Evolutionary conservation across 37 sponge, comb jelly and placozoan species (phyloP).

Genomic region (Crambe crambe): DNA sequence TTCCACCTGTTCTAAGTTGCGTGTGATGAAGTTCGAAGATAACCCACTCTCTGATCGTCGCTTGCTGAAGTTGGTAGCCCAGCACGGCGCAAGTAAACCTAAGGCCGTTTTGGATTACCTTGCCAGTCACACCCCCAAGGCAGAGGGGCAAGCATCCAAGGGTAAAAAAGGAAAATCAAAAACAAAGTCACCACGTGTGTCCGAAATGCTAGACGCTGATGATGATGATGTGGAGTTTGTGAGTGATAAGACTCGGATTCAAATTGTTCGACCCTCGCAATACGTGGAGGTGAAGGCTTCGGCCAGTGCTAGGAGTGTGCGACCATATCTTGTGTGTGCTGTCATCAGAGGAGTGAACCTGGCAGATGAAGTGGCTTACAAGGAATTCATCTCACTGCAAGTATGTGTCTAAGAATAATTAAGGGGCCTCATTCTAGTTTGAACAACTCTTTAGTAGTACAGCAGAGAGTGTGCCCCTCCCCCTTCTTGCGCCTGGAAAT

Average conservation of each 20-base stretch:
- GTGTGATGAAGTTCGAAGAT: slow-evolving; percentile 56
- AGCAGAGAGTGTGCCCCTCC: not conserved
- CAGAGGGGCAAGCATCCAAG: not conserved
- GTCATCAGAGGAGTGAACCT: slow-evolving; percentile 71
- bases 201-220: slow-evolving; percentile 29
- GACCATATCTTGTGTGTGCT: slow-evolving; percentile 82
- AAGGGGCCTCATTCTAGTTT: not conserved
- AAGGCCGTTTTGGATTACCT: slow-evolving; percentile 88
- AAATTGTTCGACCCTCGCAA: slow-evolving; percentile 29
- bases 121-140: slow-evolving; percentile 17
- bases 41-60: slow-evolving; percentile 82
- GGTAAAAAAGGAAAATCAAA: slow-evolving; percentile 41
- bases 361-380: slow-evolving; percentile 22
- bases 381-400: slow-evolving; percentile 81
- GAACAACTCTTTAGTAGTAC: not conserved
- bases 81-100: slow-evolving; percentile 85
- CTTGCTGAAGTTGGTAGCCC: slow-evolving; percentile 75
- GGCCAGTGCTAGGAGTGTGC: slow-evolving; percentile 51
- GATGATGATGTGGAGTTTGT: slow-evolving; percentile 26
- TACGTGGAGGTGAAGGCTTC: slow-evolving; percentile 37
- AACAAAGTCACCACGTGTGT: not conserved
- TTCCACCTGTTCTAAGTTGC: slow-evolving; percentile 60
- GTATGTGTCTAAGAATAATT: slow-evolving; percentile 20
- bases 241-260: slow-evolving; percentile 7
- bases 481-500: not conserved